Conservation (phyloP, 2,113 vertebrate genomes). For the Aegithalos caudatus region DNA sequence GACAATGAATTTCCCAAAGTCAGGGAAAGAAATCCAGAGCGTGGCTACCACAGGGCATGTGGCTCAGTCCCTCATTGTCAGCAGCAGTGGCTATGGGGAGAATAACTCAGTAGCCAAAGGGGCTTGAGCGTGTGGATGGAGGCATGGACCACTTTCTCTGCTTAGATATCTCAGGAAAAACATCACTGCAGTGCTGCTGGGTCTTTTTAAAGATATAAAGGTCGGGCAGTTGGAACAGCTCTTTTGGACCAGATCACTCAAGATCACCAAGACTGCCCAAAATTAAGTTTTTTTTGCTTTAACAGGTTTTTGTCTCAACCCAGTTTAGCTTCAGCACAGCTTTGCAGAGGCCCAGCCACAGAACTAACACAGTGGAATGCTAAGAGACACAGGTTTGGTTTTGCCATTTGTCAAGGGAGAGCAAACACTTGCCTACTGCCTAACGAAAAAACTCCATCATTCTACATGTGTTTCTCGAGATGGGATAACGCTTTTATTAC, state of each 20-base stretch:
- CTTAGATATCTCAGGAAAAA: neutral
- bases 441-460: neutral
- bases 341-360: neutral
- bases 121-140: neutral
- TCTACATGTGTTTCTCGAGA: neutral
- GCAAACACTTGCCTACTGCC: neutral
- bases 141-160: neutral
- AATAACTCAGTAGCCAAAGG: neutral
- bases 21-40: conserved; percentile 49
- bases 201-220: neutral
- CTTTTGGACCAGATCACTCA: neutral
- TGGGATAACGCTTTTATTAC: neutral
- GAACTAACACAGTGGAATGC: neutral
- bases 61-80: conserved; percentile 1
- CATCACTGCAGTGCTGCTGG: neutral
- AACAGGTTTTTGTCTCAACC: neutral
- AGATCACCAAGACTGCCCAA: neutral
- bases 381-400: neutral
- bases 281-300: neutral
- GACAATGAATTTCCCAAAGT: conserved; percentile 62
- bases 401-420: neutral
- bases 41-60: conserved; percentile 24
- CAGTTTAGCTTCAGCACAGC: neutral
- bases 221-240: neutral
- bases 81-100: neutral